Percentiles rank a stretch among this genome's conserved stretches.
These are phyloP conservation scores for Prosapia bicincta DNA, from an alignment of 2,888 invertebrate species.

Conservation along the genomic window DNA sequence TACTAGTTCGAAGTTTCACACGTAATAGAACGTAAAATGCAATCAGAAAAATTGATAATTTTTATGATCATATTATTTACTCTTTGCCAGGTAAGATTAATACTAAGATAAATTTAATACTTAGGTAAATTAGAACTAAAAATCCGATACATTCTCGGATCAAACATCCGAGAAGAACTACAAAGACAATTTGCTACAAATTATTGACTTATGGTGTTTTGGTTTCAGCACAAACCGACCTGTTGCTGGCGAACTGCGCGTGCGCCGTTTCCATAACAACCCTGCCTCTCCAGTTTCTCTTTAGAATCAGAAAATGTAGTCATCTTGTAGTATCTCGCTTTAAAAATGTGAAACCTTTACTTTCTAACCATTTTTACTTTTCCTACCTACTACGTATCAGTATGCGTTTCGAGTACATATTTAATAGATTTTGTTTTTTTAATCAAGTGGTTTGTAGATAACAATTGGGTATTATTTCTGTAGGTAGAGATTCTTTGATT, in stretches of 20 bases:
- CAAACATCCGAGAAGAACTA: too few species aligned
- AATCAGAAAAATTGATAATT: too few species aligned
- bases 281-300: background rate
- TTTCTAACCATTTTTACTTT: background rate
- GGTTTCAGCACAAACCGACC: background rate
- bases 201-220: background rate
- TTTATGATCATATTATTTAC: too few species aligned
- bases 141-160: too few species aligned
- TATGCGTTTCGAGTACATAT: background rate
- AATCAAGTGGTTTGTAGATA: background rate
- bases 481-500: background rate
- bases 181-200: background rate
- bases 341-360: background rate
- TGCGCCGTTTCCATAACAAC: background rate
- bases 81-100: too few species aligned
- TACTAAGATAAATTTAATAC: too few species aligned
- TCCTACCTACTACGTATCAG: background rate
- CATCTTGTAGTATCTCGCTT: background rate
- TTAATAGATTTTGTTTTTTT: background rate
- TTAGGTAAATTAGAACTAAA: too few species aligned
- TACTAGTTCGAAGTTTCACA: too few species aligned
- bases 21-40: too few species aligned
- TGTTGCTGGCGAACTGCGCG: background rate
- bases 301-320: background rate
- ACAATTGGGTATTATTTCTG: background rate